These are phyloP conservation scores for Gymnarchus niloticus DNA, from an alignment of 2,113 vertebrate genomes.

Conservation along the genomic window DNA sequence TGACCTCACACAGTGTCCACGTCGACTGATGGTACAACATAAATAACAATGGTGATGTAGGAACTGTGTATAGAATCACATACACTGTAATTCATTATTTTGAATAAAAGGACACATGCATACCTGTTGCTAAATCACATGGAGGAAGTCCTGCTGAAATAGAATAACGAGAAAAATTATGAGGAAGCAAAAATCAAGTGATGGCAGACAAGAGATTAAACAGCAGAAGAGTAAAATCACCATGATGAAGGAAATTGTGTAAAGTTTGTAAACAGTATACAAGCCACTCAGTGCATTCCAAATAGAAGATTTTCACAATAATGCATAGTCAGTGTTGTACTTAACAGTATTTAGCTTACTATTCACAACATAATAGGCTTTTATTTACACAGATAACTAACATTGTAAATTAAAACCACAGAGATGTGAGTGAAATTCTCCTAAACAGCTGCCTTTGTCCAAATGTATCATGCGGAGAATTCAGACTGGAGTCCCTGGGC, in stretches of 20 bases:
- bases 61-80: neutral
- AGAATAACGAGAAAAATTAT: slow-evolving; percentile 61
- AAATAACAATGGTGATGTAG: too few species aligned
- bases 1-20: too few species aligned
- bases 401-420: neutral
- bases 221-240: slow-evolving; percentile 43
- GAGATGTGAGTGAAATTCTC: too few species aligned
- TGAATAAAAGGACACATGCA: slow-evolving; percentile 47
- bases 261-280: too few species aligned
- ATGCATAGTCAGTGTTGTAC: neutral
- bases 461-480: too few species aligned
- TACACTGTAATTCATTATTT: neutral
- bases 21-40: too few species aligned
- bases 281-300: too few species aligned
- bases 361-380: neutral
- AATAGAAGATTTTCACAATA: neutral
- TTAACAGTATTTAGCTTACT: neutral
- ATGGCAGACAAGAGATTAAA: slow-evolving; percentile 23
- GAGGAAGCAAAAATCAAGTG: slow-evolving; percentile 38
- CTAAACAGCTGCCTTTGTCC: too few species aligned
- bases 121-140: slow-evolving; percentile 96
- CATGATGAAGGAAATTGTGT: slow-evolving; percentile 52
- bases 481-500: neutral
- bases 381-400: neutral
- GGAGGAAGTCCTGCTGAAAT: slow-evolving; percentile 76